Percentiles rank a stretch among this genome's conserved stretches.
Conservation (phyloP, 2,113 vertebrate species). For the Elgaria multicarinata region DNA sequence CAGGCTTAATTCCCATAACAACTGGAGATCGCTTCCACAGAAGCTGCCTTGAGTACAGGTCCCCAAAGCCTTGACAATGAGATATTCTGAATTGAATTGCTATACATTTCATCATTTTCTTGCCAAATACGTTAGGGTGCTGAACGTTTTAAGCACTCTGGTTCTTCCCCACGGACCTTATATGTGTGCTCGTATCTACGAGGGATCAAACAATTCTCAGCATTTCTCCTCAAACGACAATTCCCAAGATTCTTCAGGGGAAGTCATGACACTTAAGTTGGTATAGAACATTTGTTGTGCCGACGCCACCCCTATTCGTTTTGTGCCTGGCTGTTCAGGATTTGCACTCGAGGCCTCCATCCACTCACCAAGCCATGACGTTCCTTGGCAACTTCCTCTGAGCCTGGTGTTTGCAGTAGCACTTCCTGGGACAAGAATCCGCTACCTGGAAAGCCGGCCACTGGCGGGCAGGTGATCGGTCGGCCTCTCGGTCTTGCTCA, state of each 20-base stretch:
- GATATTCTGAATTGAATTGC: too few species aligned
- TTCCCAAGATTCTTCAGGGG: not conserved
- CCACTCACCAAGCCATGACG: slow-evolving; percentile 73
- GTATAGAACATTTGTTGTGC: too few species aligned
- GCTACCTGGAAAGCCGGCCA: slow-evolving; percentile 77
- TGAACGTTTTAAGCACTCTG: too few species aligned
- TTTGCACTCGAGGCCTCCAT: too few species aligned
- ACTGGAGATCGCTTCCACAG: too few species aligned
- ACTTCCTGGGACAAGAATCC: slow-evolving; percentile 68
- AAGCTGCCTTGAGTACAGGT: too few species aligned
- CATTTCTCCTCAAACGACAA: not conserved
- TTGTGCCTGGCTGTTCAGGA: not conserved
- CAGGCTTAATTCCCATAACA: too few species aligned
- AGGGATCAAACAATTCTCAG: not conserved
- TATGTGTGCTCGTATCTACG: too few species aligned
- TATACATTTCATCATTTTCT: too few species aligned
- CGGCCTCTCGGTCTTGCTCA: not conserved
- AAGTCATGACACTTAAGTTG: not conserved
- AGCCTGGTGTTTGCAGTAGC: slow-evolving; percentile 70
- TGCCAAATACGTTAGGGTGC: too few species aligned
- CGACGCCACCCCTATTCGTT: not conserved
- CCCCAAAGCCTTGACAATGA: too few species aligned
- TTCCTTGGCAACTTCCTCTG: slow-evolving; percentile 67
- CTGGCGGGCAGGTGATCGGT: slow-evolving; percentile 22
- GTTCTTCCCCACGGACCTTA: too few species aligned